phyloP scores from a whole-genome alignment of 2,113 vertebrate species.

The Psittacula cyanocephala region DNA sequence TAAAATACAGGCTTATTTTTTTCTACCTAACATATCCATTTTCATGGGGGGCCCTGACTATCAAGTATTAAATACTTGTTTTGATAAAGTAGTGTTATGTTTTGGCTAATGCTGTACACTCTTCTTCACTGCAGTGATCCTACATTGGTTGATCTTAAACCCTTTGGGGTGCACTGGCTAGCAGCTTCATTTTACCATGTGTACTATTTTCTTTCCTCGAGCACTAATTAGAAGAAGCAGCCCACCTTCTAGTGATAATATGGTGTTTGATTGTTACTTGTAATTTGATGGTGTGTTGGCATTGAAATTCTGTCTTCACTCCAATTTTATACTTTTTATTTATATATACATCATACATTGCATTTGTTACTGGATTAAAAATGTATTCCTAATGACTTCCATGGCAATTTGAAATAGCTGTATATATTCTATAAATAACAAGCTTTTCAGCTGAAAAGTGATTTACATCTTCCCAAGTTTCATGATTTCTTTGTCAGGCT shows the following conservation, averaged over 20 bases:
- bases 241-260: background rate
- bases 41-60: background rate
- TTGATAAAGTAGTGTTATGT: background rate
- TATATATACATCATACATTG: background rate
- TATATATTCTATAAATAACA: constrained; percentile 41
- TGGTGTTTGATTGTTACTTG: background rate
- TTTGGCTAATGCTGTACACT: background rate
- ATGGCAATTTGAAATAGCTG: constrained; percentile 15
- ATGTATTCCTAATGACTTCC: constrained; percentile 5
- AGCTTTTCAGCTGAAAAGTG: background rate
- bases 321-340: background rate
- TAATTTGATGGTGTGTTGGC: background rate
- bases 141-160: background rate
- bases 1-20: background rate
- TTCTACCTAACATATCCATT: background rate
- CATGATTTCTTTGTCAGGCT: constrained; percentile 37
- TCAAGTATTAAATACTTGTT: background rate
- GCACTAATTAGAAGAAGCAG: constrained; percentile 19
- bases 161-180: background rate
- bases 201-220: background rate
- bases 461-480: constrained; percentile 43
- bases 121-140: background rate
- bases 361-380: constrained; percentile 30
- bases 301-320: background rate
- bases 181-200: background rate